Evolutionary conservation across 30 jellyfish, hydroid and myxozoan genomes (phyloP).

Genomic region (Turritopsis dohrnii): DNA sequence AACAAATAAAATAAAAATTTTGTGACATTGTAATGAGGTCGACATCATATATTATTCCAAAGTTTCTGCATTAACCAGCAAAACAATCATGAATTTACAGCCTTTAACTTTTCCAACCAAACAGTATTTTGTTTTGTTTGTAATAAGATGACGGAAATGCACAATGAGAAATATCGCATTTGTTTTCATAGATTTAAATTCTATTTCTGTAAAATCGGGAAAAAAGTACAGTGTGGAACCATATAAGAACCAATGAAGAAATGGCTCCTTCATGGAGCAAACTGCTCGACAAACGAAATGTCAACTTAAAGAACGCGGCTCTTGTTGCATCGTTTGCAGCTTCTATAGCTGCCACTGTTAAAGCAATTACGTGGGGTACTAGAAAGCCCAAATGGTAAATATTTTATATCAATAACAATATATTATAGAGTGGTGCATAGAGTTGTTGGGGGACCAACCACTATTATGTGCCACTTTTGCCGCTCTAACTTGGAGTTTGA

Average conservation of each 20-base stretch:
- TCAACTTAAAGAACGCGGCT: constrained; percentile 42
- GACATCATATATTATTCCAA: too few species aligned
- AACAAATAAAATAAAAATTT: too few species aligned
- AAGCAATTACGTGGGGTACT: constrained; percentile 84
- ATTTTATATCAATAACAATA: not conserved
- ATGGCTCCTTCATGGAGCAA: constrained; percentile 97
- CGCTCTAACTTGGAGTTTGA: too few species aligned
- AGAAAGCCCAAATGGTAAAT: constrained; percentile 28
- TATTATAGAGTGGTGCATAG: not conserved
- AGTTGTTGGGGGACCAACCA: too few species aligned
- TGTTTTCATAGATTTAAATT: not conserved
- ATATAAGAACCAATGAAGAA: not conserved
- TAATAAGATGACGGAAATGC: too few species aligned
- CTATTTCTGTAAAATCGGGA: not conserved
- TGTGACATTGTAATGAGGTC: too few species aligned
- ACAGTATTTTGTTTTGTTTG: too few species aligned
- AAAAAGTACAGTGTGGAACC: not conserved
- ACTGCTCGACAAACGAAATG: constrained; percentile 37
- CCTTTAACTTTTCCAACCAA: too few species aligned
- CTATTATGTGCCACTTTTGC: too few species aligned
- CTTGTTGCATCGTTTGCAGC: constrained; percentile 62
- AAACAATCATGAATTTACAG: too few species aligned
- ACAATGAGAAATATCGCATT: not conserved
- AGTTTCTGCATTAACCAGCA: too few species aligned
- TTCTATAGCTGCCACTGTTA: constrained; percentile 61